phyloP scores from a whole-genome alignment of 2,797 vertebrate genomes.

The Aselliscus stoliczkanus region DNA sequence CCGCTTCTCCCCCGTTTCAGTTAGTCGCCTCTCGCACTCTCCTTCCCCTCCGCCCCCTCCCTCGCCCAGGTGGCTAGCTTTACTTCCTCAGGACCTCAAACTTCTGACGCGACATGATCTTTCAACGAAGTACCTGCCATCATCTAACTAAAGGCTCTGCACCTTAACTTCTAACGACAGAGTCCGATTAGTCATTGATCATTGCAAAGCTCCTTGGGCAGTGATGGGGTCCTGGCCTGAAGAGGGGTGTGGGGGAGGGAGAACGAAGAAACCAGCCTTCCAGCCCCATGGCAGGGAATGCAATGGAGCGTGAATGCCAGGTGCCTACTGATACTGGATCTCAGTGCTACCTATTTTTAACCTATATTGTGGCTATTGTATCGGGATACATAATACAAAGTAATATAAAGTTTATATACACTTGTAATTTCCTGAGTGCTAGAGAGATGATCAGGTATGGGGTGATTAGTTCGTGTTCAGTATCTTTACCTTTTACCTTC shows the following conservation, averaged over 20 bases:
- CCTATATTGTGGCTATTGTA: background rate
- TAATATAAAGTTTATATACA: too few relatives aligned
- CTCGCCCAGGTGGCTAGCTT: background rate
- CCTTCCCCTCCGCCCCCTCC: too few relatives aligned
- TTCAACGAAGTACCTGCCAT: background rate
- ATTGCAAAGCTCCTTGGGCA: background rate
- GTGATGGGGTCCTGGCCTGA: background rate
- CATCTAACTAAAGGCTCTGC: background rate
- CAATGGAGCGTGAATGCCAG: too few relatives aligned
- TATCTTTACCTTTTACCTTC: background rate
- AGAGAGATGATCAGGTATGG: background rate
- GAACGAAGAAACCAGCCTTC: background rate
- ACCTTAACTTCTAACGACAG: background rate
- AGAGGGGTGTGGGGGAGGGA: too few relatives aligned
- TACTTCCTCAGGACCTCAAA: background rate
- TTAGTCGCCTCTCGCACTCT: too few relatives aligned
- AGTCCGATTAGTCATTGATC: background rate
- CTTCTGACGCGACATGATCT: background rate
- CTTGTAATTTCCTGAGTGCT: background rate
- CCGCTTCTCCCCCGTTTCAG: too few relatives aligned
- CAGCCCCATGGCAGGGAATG: too few relatives aligned
- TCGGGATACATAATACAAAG: background rate
- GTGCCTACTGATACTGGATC: background rate
- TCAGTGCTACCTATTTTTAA: accelerated
- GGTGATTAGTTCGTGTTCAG: background rate